Percentiles rank a stretch among this genome's conserved stretches.
Evolutionary conservation across 1,140 invertebrate species (phyloP).

Genomic region (Marisa cornuarietis): DNA sequence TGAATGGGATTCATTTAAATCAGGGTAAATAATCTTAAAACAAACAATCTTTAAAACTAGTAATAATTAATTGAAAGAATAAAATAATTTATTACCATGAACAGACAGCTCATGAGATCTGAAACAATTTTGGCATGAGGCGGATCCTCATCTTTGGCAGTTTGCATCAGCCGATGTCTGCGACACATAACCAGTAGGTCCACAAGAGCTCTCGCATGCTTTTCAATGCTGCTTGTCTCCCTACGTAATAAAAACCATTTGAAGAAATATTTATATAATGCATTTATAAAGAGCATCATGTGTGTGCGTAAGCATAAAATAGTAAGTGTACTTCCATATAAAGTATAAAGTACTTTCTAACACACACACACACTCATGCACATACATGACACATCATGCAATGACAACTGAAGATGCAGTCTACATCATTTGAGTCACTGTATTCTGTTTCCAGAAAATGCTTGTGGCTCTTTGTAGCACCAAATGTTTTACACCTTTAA

Average conservation of each 20-base stretch:
- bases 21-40: neutral
- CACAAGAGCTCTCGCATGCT: conserved; percentile 84
- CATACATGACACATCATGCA: no score
- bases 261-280: no score
- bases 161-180: conserved; percentile 85
- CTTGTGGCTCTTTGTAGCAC: no score
- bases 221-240: conserved; percentile 87
- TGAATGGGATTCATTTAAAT: neutral
- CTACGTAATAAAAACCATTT: conserved; percentile 64
- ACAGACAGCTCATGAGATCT: conserved; percentile 92
- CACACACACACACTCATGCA: no score
- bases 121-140: conserved; percentile 95
- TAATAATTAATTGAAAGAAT: neutral
- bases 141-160: conserved; percentile 82
- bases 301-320: no score
- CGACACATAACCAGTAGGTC: conserved; percentile 86
- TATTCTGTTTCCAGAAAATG: no score
- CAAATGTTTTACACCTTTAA: no score
- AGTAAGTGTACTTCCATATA: no score
- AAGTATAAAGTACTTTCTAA: no score
- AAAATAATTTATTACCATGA: conserved; percentile 77
- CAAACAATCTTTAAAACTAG: neutral
- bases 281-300: no score
- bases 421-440: no score
- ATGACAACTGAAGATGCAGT: no score